Evolutionary conservation across 2,113 vertebrate species (phyloP).

Genomic region (Tupaia tana): DNA sequence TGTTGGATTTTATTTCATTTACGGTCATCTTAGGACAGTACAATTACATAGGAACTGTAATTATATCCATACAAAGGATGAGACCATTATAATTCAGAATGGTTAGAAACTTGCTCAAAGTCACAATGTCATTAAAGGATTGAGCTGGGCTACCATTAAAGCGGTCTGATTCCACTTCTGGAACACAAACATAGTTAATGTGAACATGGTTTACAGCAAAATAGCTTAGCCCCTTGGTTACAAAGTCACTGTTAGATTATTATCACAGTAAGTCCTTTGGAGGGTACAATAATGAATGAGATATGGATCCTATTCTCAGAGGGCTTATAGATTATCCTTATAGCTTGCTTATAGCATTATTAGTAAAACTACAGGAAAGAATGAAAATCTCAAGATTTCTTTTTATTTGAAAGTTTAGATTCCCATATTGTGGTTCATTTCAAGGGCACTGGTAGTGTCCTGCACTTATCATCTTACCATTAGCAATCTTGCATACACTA

Average conservation of each 20-base stretch:
- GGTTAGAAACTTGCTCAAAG: neutral
- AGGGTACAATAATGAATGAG: neutral
- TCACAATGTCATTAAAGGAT: neutral
- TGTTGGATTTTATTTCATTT: neutral
- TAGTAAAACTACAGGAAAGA: neutral
- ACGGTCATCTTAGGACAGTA: neutral
- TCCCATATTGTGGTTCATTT: neutral
- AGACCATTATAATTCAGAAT: neutral
- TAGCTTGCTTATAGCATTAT: neutral
- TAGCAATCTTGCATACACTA: rapidly evolving
- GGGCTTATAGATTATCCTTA: neutral
- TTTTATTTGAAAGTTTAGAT: neutral
- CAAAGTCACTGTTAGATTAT: neutral
- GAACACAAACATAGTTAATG: neutral
- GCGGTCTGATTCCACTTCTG: neutral
- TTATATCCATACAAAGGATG: neutral
- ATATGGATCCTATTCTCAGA: neutral
- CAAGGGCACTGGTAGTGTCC: neutral
- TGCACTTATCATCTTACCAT: neutral
- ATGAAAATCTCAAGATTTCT: neutral
- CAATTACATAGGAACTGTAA: neutral
- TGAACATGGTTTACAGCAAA: neutral
- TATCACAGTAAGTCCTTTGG: neutral
- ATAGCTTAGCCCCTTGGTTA: neutral
- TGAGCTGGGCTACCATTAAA: neutral